Percentiles rank a stretch among this genome's conserved stretches.
Conservation (phyloP, 2,113 vertebrate genomes). For the Probosciger aterrimus region DNA sequence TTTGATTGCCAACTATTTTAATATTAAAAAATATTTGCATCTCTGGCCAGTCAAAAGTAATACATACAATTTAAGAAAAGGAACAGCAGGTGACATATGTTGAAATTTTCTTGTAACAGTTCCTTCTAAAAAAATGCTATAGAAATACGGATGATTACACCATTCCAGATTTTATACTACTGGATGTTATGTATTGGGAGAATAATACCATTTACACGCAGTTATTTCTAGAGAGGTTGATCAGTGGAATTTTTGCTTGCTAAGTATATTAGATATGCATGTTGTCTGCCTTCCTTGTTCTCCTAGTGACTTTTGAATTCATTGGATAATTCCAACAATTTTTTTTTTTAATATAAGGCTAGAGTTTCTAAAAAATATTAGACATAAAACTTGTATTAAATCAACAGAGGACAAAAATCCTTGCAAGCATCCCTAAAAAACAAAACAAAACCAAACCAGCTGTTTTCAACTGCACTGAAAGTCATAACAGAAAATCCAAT, state of each 20-base stretch:
- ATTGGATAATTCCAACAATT: neutral
- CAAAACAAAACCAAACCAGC: neutral
- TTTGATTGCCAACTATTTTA: neutral
- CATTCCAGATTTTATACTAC: neutral
- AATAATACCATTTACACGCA: neutral
- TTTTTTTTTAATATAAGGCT: neutral
- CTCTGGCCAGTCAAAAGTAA: neutral
- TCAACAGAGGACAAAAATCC: neutral
- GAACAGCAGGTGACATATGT: neutral
- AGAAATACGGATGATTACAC: neutral
- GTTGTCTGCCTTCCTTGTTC: neutral
- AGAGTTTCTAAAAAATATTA: neutral
- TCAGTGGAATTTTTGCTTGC: neutral
- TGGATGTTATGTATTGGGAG: neutral
- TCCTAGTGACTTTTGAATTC: neutral
- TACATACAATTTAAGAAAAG: neutral
- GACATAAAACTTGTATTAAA: neutral
- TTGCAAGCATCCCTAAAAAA: neutral
- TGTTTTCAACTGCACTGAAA: neutral
- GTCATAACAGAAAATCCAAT: neutral
- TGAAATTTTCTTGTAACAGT: neutral
- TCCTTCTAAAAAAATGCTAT: neutral
- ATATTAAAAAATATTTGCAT: conserved; percentile 21
- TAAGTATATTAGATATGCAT: neutral
- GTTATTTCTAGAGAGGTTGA: neutral